Conservation (phyloP, 2,888 invertebrate genomes). For the Andrena dorsata region DNA sequence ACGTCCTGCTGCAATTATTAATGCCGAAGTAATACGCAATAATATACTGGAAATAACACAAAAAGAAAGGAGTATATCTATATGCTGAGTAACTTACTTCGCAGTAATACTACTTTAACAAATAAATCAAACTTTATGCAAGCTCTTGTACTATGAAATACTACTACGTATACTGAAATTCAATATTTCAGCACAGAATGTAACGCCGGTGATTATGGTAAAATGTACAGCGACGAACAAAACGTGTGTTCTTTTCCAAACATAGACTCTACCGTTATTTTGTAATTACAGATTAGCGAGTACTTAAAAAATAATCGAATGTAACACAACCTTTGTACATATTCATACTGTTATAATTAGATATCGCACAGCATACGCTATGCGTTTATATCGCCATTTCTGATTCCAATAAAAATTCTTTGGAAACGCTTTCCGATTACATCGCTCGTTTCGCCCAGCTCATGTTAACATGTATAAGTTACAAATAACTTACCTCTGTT, state of each 20-base stretch:
- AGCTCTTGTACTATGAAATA: constrained; percentile 21
- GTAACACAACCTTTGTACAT: constrained; percentile 26
- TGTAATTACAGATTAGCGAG: constrained; percentile 11
- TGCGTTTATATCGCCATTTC: constrained; percentile 25
- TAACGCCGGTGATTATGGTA: constrained; percentile 24
- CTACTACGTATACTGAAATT: constrained; percentile 2
- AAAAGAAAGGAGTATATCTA: constrained; percentile 7
- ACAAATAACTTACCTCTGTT: constrained; percentile 87
- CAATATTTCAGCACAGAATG: background rate
- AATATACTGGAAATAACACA: constrained; percentile 28
- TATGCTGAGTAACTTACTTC: constrained; percentile 31
- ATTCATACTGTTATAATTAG: constrained; percentile 34
- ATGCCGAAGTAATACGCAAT: constrained; percentile 25
- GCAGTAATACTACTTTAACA: constrained; percentile 38
- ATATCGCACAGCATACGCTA: background rate
- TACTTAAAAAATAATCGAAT: constrained; percentile 26
- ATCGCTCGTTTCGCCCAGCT: background rate
- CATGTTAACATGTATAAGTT: background rate
- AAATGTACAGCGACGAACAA: constrained; percentile 1
- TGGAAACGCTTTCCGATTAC: background rate
- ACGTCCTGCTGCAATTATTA: constrained; percentile 20
- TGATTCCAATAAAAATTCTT: constrained; percentile 43
- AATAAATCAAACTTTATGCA: constrained; percentile 36
- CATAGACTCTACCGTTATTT: constrained; percentile 21
- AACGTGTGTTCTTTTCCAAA: constrained; percentile 1